Conservation (phyloP, 2,888 invertebrate species). For the Hydraecia micacea region DNA sequence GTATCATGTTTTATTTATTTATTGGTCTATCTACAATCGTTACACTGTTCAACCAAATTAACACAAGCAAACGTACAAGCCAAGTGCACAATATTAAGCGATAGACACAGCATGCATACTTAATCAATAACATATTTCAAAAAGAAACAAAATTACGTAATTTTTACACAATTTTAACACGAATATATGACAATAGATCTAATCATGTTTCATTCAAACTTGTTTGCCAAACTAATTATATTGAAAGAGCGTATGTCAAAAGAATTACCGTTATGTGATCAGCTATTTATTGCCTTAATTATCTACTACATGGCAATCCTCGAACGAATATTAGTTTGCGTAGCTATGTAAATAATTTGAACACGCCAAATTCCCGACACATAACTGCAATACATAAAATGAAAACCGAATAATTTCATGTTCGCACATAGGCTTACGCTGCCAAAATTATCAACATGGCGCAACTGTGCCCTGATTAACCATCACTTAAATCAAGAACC, state of each 20-base stretch:
- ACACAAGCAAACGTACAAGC: no score
- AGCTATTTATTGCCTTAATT: background rate
- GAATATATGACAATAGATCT: no score
- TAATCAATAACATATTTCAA: no score
- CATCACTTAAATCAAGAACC: conserved; percentile 74
- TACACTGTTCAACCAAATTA: no score
- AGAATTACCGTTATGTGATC: background rate
- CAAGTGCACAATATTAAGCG: no score
- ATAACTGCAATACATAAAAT: conserved; percentile 34
- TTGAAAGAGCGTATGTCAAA: background rate
- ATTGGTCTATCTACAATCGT: no score
- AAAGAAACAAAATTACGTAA: no score
- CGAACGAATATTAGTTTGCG: background rate
- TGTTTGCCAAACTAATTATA: background rate
- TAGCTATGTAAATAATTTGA: conserved; percentile 13
- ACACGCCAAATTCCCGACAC: conserved; percentile 3
- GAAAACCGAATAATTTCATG: conserved; percentile 28
- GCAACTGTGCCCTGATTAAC: conserved; percentile 71
- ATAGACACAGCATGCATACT: no score
- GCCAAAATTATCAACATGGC: conserved; percentile 61
- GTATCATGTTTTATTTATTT: background rate
- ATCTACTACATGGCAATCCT: background rate
- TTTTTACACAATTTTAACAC: no score
- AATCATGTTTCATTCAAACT: background rate
- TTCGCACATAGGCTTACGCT: conserved; percentile 34